Evolutionary conservation across 2,797 vertebrate genomes (phyloP).

Genomic region (Poecilia gillii): DNA sequence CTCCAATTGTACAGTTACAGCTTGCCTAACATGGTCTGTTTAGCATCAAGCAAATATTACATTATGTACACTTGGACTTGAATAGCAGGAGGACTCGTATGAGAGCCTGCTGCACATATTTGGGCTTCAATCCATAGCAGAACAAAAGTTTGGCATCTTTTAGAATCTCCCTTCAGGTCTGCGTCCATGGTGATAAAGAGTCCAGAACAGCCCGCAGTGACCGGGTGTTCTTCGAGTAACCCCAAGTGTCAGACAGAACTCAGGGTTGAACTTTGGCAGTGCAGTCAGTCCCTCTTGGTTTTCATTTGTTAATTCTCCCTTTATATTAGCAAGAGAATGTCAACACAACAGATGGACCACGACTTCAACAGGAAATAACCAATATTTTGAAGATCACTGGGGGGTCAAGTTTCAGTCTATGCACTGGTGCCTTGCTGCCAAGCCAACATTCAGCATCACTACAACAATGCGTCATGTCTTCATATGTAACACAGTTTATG

Average conservation of each 20-base stretch:
- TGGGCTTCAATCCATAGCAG: conserved; percentile 28
- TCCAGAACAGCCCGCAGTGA: conserved; percentile 34
- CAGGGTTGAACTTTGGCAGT: conserved; percentile 37
- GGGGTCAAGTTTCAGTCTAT: conserved; percentile 26
- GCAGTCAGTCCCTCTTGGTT: conserved; percentile 33
- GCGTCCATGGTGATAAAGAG: conserved; percentile 58
- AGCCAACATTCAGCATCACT: conserved; percentile 67
- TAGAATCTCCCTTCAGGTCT: conserved; percentile 41
- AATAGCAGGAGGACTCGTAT: conserved; percentile 55
- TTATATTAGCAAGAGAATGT: conserved; percentile 23
- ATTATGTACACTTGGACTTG: conserved; percentile 79
- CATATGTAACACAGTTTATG: conserved; percentile 36
- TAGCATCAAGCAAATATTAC: conserved; percentile 84
- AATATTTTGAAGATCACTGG: conserved; percentile 33
- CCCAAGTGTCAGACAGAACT: conserved; percentile 31
- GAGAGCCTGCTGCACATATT: conserved; percentile 47
- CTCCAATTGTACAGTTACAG: conserved; percentile 79
- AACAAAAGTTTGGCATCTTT: conserved; percentile 46
- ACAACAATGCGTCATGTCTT: conserved; percentile 44
- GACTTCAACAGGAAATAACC: conserved; percentile 34
- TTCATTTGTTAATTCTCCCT: conserved; percentile 26
- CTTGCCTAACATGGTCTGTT: conserved; percentile 74
- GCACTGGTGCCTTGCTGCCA: conserved; percentile 37
- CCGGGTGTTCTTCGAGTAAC: conserved; percentile 41
- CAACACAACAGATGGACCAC: conserved; percentile 41